Evolutionary conservation across 1,140 invertebrate genomes (phyloP).

Genomic region (Brachionus angularis): DNA sequence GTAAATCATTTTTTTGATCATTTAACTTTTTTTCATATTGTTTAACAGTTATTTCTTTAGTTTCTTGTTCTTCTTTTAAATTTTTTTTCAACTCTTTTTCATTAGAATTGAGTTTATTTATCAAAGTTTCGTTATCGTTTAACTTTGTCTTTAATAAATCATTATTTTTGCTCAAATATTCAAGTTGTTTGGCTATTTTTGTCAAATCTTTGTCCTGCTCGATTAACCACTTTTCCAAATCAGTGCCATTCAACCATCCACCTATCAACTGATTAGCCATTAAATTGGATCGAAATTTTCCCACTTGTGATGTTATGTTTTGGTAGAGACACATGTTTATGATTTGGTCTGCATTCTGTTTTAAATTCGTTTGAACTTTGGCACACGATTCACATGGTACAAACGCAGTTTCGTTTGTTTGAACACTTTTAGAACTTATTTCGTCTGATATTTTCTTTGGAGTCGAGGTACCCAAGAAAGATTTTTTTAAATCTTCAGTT

Average conservation of each 20-base stretch:
- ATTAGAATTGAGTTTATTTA: slow-evolving; percentile 5
- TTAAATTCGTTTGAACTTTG: slow-evolving; percentile 38
- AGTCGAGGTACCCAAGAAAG: too few species aligned
- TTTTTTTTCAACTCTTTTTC: slow-evolving; percentile 21
- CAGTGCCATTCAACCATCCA: slow-evolving; percentile 2
- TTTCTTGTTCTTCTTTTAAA: slow-evolving; percentile 25
- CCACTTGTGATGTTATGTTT: slow-evolving; percentile 17
- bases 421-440: slow-evolving; percentile 21
- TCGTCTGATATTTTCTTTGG: not conserved
- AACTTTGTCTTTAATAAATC: slow-evolving; percentile 9
- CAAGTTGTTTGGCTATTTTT: slow-evolving; percentile 24
- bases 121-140: slow-evolving; percentile 6
- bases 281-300: slow-evolving; percentile 9
- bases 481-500: not conserved
- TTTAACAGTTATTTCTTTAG: slow-evolving; percentile 11
- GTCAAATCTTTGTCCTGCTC: slow-evolving; percentile 32
- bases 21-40: slow-evolving; percentile 38
- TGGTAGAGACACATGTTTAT: slow-evolving; percentile 39
- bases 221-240: slow-evolving; percentile 25
- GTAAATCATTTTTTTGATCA: not conserved
- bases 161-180: slow-evolving; percentile 34
- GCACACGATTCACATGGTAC: slow-evolving; percentile 41
- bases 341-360: slow-evolving; percentile 28
- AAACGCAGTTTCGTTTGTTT: slow-evolving; percentile 42
- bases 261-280: slow-evolving; percentile 42